These are phyloP conservation scores for Acanthosepion esculentum DNA, from an alignment of 2,888 invertebrate species.

Conservation along the genomic window DNA sequence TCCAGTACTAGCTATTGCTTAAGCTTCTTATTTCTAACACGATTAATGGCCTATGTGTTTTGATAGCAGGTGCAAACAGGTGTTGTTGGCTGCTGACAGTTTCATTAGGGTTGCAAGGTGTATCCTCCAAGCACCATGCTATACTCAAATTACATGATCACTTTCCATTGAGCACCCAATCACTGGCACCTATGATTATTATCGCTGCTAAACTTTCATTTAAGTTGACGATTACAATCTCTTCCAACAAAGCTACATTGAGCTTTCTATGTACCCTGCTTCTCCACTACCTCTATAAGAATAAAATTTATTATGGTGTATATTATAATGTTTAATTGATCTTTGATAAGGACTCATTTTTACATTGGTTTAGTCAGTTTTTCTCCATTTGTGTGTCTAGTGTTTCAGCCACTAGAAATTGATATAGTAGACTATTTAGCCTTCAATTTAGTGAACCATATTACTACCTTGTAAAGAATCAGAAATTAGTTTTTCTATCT, in stretches of 20 bases:
- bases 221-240: neutral
- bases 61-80: conserved; percentile 1
- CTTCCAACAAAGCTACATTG: neutral
- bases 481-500: too few species aligned
- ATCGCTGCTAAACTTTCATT: neutral
- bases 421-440: too few species aligned
- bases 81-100: neutral
- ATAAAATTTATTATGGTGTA: too few species aligned
- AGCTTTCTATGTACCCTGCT: too few species aligned
- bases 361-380: too few species aligned
- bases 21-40: neutral
- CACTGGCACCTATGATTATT: neutral
- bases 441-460: too few species aligned
- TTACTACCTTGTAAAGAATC: too few species aligned
- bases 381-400: too few species aligned
- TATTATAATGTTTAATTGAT: too few species aligned
- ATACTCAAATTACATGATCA: neutral
- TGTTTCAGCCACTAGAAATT: too few species aligned
- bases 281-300: too few species aligned
- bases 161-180: neutral
- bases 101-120: neutral
- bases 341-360: too few species aligned
- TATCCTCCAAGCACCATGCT: neutral
- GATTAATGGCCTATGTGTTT: neutral
- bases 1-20: neutral